phyloP scores from a whole-genome alignment of 2,113 vertebrate genomes.

The Pseudolaguvia tuberculata region DNA sequence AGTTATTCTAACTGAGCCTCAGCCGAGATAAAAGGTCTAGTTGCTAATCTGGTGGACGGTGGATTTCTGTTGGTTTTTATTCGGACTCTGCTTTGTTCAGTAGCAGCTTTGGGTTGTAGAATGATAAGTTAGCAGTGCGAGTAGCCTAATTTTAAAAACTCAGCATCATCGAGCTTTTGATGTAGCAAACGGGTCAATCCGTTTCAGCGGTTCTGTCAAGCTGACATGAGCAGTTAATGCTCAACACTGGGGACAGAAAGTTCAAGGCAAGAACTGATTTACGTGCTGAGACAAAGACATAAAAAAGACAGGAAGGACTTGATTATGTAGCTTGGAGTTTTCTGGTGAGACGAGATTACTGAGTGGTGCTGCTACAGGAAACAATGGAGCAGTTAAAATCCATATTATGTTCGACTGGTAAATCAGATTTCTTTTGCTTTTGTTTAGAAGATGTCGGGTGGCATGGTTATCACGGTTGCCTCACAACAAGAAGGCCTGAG shows the following conservation, averaged over 20 bases:
- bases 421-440: too few relatives aligned
- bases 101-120: background rate
- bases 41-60: background rate
- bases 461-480: too few relatives aligned
- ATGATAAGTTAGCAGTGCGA: background rate
- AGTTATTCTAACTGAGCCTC: background rate
- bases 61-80: background rate
- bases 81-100: background rate
- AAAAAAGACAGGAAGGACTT: background rate
- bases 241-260: background rate
- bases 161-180: constrained; percentile 26
- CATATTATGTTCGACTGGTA: too few relatives aligned
- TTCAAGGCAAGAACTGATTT: background rate
- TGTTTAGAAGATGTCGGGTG: too few relatives aligned
- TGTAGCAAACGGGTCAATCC: constrained; percentile 9
- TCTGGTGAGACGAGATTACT: too few relatives aligned
- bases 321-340: too few relatives aligned
- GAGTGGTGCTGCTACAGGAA: background rate
- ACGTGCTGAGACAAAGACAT: background rate
- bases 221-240: constrained; percentile 24
- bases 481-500: too few relatives aligned
- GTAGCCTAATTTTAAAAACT: background rate
- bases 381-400: background rate
- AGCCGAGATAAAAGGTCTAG: background rate
- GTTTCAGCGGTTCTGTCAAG: background rate